These are phyloP conservation scores for Torymus texanus DNA, from an alignment of 2,888 invertebrate species.

Conservation along the genomic window DNA sequence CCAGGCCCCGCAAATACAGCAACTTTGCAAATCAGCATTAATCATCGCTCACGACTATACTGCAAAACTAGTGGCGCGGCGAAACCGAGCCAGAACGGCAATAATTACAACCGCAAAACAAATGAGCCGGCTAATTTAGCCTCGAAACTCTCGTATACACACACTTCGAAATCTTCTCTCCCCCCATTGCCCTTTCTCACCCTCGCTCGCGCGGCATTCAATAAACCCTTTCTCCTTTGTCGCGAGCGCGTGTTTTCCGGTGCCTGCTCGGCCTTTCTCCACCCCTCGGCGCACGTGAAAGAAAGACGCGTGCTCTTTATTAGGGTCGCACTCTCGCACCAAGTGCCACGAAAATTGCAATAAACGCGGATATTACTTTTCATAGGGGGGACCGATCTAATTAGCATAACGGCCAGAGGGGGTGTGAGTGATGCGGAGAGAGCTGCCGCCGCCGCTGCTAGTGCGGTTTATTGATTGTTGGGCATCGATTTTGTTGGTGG, in stretches of 20 bases:
- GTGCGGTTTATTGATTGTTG: too few species aligned
- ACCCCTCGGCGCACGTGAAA: neutral
- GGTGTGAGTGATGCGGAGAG: too few species aligned
- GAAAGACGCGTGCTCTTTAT: constrained; percentile 4
- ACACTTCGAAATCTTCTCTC: constrained; percentile 18
- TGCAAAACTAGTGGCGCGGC: neutral
- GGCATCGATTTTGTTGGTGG: too few species aligned
- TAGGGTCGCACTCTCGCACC: constrained; percentile 31
- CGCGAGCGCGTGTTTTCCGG: constrained; percentile 44
- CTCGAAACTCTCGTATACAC: constrained; percentile 30
- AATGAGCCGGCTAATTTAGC: constrained; percentile 45
- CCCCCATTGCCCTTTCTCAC: constrained; percentile 2
- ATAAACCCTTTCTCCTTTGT: constrained; percentile 45
- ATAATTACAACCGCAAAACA: constrained; percentile 36
- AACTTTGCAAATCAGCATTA: neutral
- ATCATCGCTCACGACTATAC: neutral
- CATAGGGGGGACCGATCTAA: neutral
- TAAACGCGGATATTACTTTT: constrained; percentile 44
- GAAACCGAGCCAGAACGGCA: neutral
- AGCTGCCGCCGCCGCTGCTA: too few species aligned
- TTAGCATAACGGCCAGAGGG: too few species aligned
- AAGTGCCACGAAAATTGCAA: constrained; percentile 46
- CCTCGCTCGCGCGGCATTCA: constrained; percentile 30
- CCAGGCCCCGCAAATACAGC: too few species aligned
- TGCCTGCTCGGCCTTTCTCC: neutral